A percentile compares a stretch with the other conserved stretches of the same genome.
Conservation (phyloP, 2,888 invertebrate genomes). For the Nephrotoma guestfalica region DNA sequence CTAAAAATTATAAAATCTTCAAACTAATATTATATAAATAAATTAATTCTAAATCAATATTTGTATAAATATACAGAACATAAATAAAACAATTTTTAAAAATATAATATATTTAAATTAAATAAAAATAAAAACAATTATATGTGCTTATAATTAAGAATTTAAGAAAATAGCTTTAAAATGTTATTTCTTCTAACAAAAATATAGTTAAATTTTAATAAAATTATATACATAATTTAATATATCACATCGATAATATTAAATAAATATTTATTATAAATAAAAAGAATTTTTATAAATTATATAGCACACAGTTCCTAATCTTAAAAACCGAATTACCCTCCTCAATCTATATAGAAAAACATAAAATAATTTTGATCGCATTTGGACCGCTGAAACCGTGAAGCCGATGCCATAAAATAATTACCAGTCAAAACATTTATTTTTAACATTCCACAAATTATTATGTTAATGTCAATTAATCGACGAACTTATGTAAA, state of each 20-base stretch:
- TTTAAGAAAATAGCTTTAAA: not conserved
- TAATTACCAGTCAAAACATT: too few relatives aligned
- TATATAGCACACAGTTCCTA: not conserved
- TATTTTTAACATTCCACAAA: not conserved
- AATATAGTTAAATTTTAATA: not conserved
- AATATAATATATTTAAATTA: too few relatives aligned
- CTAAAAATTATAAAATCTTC: not conserved
- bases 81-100: not conserved
- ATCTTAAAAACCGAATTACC: not conserved
- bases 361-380: too few relatives aligned
- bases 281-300: not conserved
- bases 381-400: too few relatives aligned
- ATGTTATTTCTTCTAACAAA: not conserved
- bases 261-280: not conserved
- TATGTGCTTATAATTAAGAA: not conserved
- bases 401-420: too few relatives aligned
- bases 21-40: not conserved
- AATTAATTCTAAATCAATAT: not conserved
- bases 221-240: not conserved
- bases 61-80: not conserved
- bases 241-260: not conserved
- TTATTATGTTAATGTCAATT: not conserved
- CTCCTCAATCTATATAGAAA: not conserved
- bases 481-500: not conserved
- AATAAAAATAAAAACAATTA: not conserved